A percentile compares a stretch with the other conserved stretches of the same genome.
phyloP scores from a whole-genome alignment of 2,797 vertebrate species.

The Meda fulgida region DNA sequence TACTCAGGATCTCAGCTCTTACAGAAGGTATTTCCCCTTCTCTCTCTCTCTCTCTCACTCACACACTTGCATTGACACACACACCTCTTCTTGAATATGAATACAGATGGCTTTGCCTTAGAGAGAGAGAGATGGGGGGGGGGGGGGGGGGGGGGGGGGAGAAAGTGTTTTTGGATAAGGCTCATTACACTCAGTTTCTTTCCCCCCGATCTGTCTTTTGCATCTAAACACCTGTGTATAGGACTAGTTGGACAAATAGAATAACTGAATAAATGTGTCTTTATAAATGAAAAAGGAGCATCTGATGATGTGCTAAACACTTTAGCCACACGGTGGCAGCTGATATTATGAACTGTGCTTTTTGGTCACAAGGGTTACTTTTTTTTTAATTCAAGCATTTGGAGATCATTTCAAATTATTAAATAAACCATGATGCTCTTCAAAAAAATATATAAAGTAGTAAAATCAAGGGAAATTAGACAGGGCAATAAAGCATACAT shows the following conservation, averaged over 20 bases:
- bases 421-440: neutral
- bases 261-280: slow-evolving; percentile 60
- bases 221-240: slow-evolving; percentile 71
- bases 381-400: neutral
- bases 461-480: neutral
- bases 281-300: neutral
- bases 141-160: neutral
- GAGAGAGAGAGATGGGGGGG: no score
- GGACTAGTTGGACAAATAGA: slow-evolving; percentile 71
- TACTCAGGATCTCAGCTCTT: slow-evolving; percentile 98
- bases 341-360: neutral
- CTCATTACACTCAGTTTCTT: slow-evolving; percentile 78
- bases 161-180: slow-evolving; percentile 58
- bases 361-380: neutral
- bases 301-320: slow-evolving; percentile 6
- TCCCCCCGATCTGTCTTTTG: slow-evolving; percentile 71
- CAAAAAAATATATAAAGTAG: neutral
- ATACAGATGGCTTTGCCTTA: slow-evolving; percentile 70
- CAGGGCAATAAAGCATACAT: neutral
- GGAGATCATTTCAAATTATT: neutral
- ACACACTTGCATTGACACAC: slow-evolving; percentile 9
- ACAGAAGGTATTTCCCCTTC: slow-evolving; percentile 87
- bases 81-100: slow-evolving; percentile 62
- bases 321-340: slow-evolving; percentile 38
- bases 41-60: neutral